Conservation (phyloP, 2,888 invertebrate genomes). For the Mystacides longicornis region DNA sequence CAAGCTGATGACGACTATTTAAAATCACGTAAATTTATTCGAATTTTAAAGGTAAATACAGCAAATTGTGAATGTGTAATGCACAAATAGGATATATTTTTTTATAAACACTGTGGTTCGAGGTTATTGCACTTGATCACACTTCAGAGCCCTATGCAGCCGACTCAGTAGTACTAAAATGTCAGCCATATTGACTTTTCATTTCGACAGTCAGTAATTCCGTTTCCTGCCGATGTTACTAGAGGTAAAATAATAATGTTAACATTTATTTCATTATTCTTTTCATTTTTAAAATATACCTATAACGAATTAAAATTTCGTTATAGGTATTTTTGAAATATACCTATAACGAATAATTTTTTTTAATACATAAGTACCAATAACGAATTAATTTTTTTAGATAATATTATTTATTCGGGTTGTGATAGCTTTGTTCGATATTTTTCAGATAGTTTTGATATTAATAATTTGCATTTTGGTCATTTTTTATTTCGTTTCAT, state of each 20-base stretch:
- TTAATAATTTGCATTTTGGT: too few relatives aligned
- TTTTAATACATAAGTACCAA: too few relatives aligned
- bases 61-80: background rate
- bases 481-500: too few relatives aligned
- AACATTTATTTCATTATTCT: too few relatives aligned
- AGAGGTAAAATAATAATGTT: background rate
- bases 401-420: too few relatives aligned
- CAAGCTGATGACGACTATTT: conserved; percentile 25
- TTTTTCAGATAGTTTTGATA: too few relatives aligned
- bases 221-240: conserved; percentile 14
- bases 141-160: conserved; percentile 28
- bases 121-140: conserved; percentile 21
- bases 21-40: background rate
- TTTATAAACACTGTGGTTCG: conserved; percentile 18
- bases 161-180: conserved; percentile 23
- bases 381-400: too few relatives aligned
- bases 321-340: too few relatives aligned
- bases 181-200: conserved; percentile 48
- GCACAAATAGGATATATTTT: conserved; percentile 8
- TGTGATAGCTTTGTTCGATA: too few relatives aligned
- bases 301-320: too few relatives aligned
- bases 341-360: too few relatives aligned
- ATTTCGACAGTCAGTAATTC: conserved; percentile 20
- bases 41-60: background rate
- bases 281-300: too few relatives aligned